phyloP scores from a whole-genome alignment of 2,797 vertebrate species.

The Parambassis ranga region DNA sequence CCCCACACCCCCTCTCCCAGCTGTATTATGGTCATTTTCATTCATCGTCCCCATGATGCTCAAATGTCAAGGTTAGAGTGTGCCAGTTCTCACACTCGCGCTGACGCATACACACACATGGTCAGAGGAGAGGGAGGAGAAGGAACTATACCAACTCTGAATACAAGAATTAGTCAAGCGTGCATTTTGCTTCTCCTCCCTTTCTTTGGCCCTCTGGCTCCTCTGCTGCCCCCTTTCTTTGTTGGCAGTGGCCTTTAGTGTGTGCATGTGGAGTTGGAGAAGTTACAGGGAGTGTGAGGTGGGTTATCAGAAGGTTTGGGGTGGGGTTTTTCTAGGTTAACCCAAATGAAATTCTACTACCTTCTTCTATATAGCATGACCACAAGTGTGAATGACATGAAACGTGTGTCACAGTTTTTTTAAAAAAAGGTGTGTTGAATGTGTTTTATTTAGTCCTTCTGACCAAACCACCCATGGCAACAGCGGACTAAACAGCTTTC shows the following conservation, averaged over 20 bases:
- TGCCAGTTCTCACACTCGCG: conserved; percentile 50
- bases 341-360: no score
- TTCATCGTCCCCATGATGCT: conserved; percentile 62
- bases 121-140: conserved; percentile 32
- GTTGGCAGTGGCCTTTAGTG: conserved; percentile 50
- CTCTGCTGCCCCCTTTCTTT: conserved; percentile 60
- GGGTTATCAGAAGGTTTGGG: conserved; percentile 13
- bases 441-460: neutral
- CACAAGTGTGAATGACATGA: neutral
- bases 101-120: conserved; percentile 24
- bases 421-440: neutral
- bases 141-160: conserved; percentile 51
- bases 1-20: neutral
- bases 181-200: conserved; percentile 67
- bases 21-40: conserved; percentile 70
- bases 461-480: conserved; percentile 16
- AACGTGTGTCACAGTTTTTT: neutral
- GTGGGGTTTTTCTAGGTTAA: neutral
- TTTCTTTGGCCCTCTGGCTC: conserved; percentile 52
- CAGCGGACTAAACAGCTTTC: conserved; percentile 44
- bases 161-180: conserved; percentile 74
- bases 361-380: neutral
- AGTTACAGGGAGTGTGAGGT: neutral
- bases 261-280: conserved; percentile 23
- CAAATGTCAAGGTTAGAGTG: conserved; percentile 74